Conservation (phyloP, 2,113 vertebrate species). For the Entelurus aequoreus region DNA sequence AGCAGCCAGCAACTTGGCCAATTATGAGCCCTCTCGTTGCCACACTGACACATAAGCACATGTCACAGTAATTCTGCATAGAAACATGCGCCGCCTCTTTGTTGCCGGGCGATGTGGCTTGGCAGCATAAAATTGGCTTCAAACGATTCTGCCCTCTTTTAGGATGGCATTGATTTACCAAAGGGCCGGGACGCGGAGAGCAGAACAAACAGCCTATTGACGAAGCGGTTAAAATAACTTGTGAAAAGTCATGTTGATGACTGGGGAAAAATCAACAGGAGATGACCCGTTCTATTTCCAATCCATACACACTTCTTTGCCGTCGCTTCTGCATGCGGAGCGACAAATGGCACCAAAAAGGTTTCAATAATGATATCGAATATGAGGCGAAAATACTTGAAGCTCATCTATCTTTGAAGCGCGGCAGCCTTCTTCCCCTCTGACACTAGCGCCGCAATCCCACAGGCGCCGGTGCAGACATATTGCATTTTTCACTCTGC, state of each 20-base stretch:
- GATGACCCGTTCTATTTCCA: conserved; percentile 14
- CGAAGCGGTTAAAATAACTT: conserved; percentile 36
- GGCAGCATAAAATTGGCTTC: conserved; percentile 6
- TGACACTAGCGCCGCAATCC: conserved; percentile 26
- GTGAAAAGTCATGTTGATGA: conserved; percentile 32
- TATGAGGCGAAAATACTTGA: conserved; percentile 13
- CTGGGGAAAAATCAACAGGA: conserved; percentile 14
- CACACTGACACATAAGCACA: neutral
- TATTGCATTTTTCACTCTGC: conserved; percentile 39
- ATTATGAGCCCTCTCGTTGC: conserved; percentile 19
- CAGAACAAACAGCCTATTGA: conserved; percentile 31
- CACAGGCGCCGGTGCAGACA: conserved; percentile 25
- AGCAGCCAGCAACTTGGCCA: conserved; percentile 24
- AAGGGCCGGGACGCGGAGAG: conserved; percentile 33
- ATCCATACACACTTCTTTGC: neutral
- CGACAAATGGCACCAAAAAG: conserved; percentile 15
- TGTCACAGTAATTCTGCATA: conserved; percentile 1
- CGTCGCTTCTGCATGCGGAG: neutral
- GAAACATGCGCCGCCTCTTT: conserved; percentile 3
- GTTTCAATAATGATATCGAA: conserved; percentile 11
- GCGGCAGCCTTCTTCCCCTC: conserved; percentile 14
- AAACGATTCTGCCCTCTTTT: conserved; percentile 19
- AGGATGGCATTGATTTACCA: conserved; percentile 40
- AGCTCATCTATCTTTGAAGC: conserved; percentile 15
- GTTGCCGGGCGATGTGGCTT: neutral